A percentile compares a stretch with the other conserved stretches of the same genome.
Conservation (phyloP, 2,797 vertebrate genomes). For the Microtus obscurus region DNA sequence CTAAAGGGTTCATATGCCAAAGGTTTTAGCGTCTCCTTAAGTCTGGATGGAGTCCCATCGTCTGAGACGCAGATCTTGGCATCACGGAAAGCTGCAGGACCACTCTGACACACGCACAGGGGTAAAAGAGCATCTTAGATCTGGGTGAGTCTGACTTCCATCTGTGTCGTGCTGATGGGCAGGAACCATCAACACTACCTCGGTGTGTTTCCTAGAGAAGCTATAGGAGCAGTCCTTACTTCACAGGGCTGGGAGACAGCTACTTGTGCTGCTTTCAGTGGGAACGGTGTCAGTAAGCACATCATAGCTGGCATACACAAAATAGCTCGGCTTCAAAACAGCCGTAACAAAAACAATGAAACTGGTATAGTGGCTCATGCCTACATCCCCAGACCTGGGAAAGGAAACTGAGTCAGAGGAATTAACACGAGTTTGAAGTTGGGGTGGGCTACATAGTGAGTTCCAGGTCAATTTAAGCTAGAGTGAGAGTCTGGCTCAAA, state of each 20-base stretch:
- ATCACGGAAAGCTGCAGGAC: neutral
- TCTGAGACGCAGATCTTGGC: neutral
- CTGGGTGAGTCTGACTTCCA: neutral
- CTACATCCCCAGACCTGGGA: neutral
- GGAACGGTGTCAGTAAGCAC: neutral
- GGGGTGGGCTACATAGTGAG: neutral
- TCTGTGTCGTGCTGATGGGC: neutral
- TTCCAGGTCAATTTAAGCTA: neutral
- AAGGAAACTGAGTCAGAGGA: neutral
- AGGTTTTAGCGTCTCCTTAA: neutral
- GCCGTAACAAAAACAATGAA: neutral
- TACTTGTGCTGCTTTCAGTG: neutral
- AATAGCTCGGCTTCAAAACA: neutral
- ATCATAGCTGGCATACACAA: neutral
- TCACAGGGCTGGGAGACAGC: neutral
- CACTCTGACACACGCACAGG: no score
- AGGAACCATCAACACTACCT: neutral
- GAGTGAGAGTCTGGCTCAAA: neutral
- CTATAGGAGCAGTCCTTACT: constrained; percentile 2
- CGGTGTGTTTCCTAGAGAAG: neutral
- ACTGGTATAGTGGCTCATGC: neutral
- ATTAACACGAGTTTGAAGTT: neutral
- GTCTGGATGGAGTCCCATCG: neutral
- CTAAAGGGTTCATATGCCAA: neutral
- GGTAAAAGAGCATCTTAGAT: neutral